Conservation (phyloP, 1,140 invertebrate genomes). For the Psix sp. region DNA sequence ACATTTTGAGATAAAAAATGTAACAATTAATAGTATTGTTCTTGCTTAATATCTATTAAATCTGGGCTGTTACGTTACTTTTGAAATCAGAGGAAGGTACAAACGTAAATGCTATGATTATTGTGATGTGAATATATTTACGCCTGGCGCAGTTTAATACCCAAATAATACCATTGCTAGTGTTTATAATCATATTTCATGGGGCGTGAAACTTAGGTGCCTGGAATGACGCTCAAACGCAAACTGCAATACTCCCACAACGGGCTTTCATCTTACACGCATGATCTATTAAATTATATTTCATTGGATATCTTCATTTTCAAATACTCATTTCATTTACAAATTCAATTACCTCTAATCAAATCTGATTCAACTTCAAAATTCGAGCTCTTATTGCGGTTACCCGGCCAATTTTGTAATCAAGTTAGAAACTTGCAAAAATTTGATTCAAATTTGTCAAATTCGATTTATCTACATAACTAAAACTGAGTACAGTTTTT, state of each 20-base stretch:
- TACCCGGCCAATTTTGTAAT: too few species aligned
- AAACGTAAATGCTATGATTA: constrained; percentile 14
- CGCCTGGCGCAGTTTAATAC: constrained; percentile 9
- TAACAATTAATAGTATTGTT: background rate
- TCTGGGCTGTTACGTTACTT: constrained; percentile 4
- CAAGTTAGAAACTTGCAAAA: too few species aligned
- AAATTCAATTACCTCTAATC: too few species aligned
- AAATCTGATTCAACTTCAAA: too few species aligned
- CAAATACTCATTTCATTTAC: too few species aligned
- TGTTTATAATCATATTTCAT: constrained; percentile 38
- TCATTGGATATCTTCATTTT: too few species aligned
- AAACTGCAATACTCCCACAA: constrained; percentile 8
- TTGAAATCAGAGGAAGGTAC: constrained; percentile 13
- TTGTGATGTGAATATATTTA: constrained; percentile 30
- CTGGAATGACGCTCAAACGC: constrained; percentile 1
- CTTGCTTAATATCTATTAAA: background rate
- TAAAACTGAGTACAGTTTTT: too few species aligned
- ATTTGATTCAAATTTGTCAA: too few species aligned
- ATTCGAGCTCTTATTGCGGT: too few species aligned
- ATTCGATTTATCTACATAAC: too few species aligned
- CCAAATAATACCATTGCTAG: constrained; percentile 11
- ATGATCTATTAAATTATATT: too few species aligned
- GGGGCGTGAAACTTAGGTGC: constrained; percentile 12
- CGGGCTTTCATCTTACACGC: constrained; percentile 6
- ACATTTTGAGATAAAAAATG: too few species aligned